A percentile compares a stretch with the other conserved stretches of the same genome.
Conservation (phyloP, 2,888 invertebrate species). For the Mycogona germanica region DNA sequence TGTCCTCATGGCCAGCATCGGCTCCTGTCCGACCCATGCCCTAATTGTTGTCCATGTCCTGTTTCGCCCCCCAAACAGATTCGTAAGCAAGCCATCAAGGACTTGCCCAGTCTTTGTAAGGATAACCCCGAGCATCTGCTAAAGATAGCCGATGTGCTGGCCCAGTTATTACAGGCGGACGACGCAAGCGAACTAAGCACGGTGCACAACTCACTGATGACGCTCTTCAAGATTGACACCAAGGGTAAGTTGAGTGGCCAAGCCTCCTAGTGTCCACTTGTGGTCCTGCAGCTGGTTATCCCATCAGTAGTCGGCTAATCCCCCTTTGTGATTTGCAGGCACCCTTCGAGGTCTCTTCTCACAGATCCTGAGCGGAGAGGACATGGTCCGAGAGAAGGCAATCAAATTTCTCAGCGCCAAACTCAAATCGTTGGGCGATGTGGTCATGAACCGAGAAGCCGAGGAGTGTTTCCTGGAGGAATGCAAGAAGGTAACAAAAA, state of each 20-base stretch:
- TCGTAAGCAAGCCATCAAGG: conserved; percentile 86
- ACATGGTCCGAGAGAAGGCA: conserved; percentile 67
- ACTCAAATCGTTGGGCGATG: conserved; percentile 62
- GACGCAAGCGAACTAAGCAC: conserved; percentile 71
- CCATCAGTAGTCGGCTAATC: too few species aligned
- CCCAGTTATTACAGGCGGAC: conserved; percentile 77
- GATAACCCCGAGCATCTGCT: conserved; percentile 68
- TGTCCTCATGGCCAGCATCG: not conserved
- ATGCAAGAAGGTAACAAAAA: conserved; percentile 58
- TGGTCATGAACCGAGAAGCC: conserved; percentile 65
- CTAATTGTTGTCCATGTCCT: not conserved
- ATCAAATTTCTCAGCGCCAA: conserved; percentile 78
- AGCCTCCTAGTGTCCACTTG: not conserved
- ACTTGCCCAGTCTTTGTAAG: conserved; percentile 74
- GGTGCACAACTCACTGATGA: conserved; percentile 67
- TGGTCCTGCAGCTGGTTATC: conserved; percentile 32
- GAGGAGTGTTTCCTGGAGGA: conserved; percentile 73
- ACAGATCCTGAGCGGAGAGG: conserved; percentile 55
- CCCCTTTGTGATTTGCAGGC: conserved; percentile 45
- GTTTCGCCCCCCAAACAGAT: too few species aligned
- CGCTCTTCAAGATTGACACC: conserved; percentile 60
- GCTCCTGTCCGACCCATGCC: not conserved
- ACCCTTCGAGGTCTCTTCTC: conserved; percentile 53
- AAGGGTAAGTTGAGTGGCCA: conserved; percentile 37
- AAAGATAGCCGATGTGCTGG: conserved; percentile 80